Base-by-base conservation (phyloP, 2,113 vertebrate genomes). In the Microtus ochrogaster region DNA sequence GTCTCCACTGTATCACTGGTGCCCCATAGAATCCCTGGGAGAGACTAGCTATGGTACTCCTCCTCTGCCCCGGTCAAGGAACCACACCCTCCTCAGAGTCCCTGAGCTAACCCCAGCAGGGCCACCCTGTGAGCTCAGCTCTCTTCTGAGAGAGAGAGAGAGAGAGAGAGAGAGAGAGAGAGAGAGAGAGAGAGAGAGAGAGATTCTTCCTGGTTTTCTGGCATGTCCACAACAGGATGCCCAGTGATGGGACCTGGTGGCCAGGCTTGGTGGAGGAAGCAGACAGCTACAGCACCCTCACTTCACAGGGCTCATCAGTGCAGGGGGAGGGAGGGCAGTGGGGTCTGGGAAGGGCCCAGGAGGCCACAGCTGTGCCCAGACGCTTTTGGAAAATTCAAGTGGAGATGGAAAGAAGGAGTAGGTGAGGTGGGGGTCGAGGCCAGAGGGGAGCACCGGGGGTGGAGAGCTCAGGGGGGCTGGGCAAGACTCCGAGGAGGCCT, bases 401-500 rank as follows among this genome's bases (percentile, higher is more conserved):
- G 85, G 63, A 47, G 63, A 33, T 85, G 28, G 41, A n/a, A n/a
- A 94, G 84, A 76, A 55, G 72, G 70, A 41, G 26, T 58, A 58
- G 49, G 19, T 1, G 61, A 66, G 81, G 72, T 39, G 61, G 79
- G 88, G 74, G 85, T 22, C 12, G 89, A 84, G 93, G 95, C 94
- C 65, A 12, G 76, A 74, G 81, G 81, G 91, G 65, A 94, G 66
- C 58, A 83, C 72, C 36, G 36, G 39, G 63, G 58, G 95, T 44
- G 33, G 55, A 86, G 81, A 55, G 49, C 58, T 85, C 88, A 36
- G 41, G 16, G 14, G 6, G 86, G 55, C 66, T 14, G 39, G 41
- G 65, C 74, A 88, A 68, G 82, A 49, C 66, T 86, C 70, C 1
- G 9, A 19, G 76, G 96, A 95, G 96, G 91, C 94, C 95, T 93